Evolutionary conservation across 2,888 invertebrate species (phyloP), one percentile per base, ranked within the genome.

Genomic region (Ariolimax columbianus): DNA sequence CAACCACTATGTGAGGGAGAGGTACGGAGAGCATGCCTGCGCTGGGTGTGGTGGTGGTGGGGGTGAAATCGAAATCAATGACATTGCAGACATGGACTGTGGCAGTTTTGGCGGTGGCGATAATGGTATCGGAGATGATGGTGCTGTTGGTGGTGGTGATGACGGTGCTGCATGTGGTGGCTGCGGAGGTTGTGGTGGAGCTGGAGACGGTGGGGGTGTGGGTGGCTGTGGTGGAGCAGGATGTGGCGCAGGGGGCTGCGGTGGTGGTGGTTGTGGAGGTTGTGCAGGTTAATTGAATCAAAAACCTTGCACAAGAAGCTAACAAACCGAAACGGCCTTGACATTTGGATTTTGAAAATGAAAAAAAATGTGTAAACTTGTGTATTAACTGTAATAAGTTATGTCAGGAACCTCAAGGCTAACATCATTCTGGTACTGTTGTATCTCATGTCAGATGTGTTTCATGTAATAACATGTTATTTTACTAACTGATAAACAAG

Each of bases 1-100:
- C 47, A 94, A 94, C 86, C 88, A 90, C 85, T 88, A 88, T 38
- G 87, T 92, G 7, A 86, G 90, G 47, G 88, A 89, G 70, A 82
- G 79, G 14, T 89, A 90, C 73, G 90, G 91, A 6, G 84, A 77
- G 0, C 90, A 91, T n/a, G 89, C 89, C 17, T 91, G 91, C 84
- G 91, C 90, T 59, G 91, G 91, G 2, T 91, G 91, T 85, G 87
- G 88, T 19, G 87, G 85, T 19, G 89, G 89, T 38, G 82, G 83
- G n/a, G 84, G 86, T 19, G 89, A 79, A 82, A 82, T 77, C 40
- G 81, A 38, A 26, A 33, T 59, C 70, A 47, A 43, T 33, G 84
- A 87, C 26, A 84, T 87, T 51, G 55, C 68, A 47, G 47, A 82
- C 33, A 78, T 85, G 4, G 85, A 85, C n/a, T 82, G 84, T 40